Conservation (phyloP, 2,888 invertebrate species). For the Pemphredon lugubris region DNA sequence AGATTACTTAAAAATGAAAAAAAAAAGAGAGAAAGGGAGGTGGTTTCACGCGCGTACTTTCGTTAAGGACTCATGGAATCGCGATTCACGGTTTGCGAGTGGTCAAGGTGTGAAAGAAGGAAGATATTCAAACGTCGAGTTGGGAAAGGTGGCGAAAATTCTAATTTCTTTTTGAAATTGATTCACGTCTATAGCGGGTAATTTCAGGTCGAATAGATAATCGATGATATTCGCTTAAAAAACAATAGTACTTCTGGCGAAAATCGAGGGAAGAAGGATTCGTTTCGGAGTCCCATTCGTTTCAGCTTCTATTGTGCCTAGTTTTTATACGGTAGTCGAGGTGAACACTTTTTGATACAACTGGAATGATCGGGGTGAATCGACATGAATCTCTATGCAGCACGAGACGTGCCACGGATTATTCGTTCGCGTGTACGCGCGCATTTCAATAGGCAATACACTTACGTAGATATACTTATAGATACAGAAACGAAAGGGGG, state of each 20-base stretch:
- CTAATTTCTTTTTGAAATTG: no score
- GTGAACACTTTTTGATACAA: conserved; percentile 46
- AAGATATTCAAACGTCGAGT: no score
- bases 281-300: conserved; percentile 18
- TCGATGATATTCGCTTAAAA: no score
- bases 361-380: neutral
- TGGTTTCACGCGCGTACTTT: neutral
- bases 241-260: no score
- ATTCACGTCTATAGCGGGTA: no score
- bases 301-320: conserved; percentile 67
- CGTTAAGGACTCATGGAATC: neutral
- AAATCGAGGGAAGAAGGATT: conserved; percentile 21
- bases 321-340: conserved; percentile 62
- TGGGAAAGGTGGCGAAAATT: no score
- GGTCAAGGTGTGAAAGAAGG: conserved; percentile 6
- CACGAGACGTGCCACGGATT: no score
- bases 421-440: no score
- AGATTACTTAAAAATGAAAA: conserved; percentile 64
- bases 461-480: no score
- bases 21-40: neutral
- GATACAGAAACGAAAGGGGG: no score
- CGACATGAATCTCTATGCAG: neutral
- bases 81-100: conserved; percentile 15
- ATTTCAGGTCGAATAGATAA: no score
- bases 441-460: no score